phyloP scores from a whole-genome alignment of 1,140 invertebrate species.

The Steinernema feltiae region DNA sequence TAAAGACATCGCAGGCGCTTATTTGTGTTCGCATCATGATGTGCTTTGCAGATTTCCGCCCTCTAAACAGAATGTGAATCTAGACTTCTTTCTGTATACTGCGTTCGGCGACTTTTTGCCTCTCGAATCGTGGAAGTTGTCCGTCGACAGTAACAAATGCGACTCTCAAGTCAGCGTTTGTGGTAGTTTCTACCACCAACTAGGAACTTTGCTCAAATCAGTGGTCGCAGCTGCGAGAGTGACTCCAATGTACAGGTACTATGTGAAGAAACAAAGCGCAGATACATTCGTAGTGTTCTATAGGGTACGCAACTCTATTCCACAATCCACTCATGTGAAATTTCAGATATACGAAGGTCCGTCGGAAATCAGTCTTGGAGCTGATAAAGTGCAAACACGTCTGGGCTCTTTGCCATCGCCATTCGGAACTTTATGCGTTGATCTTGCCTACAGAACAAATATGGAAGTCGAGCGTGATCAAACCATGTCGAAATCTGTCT shows the following conservation, averaged over 20 bases:
- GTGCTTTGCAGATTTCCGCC: conserved; percentile 41
- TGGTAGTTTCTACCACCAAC: conserved; percentile 38
- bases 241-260: conserved; percentile 43
- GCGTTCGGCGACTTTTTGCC: conserved; percentile 42
- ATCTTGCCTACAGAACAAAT: conserved; percentile 35
- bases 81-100: conserved; percentile 47
- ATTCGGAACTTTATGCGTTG: conserved; percentile 33
- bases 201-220: conserved; percentile 39
- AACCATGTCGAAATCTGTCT: not conserved
- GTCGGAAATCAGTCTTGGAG: conserved; percentile 15
- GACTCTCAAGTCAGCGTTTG: conserved; percentile 31
- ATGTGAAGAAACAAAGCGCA: conserved; percentile 38
- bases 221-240: conserved; percentile 38
- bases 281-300: conserved; percentile 47
- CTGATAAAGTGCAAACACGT: not conserved
- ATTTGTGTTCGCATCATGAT: not conserved
- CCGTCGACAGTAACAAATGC: conserved; percentile 28
- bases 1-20: conserved; percentile 9
- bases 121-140: conserved; percentile 39
- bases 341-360: conserved; percentile 21
- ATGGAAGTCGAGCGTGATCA: conserved; percentile 27
- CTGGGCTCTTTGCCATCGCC: conserved; percentile 36
- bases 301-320: conserved; percentile 30
- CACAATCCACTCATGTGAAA: not conserved
- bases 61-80: conserved; percentile 16